phyloP scores from a whole-genome alignment of 2,113 vertebrate species.

The Saccopteryx leptura region DNA sequence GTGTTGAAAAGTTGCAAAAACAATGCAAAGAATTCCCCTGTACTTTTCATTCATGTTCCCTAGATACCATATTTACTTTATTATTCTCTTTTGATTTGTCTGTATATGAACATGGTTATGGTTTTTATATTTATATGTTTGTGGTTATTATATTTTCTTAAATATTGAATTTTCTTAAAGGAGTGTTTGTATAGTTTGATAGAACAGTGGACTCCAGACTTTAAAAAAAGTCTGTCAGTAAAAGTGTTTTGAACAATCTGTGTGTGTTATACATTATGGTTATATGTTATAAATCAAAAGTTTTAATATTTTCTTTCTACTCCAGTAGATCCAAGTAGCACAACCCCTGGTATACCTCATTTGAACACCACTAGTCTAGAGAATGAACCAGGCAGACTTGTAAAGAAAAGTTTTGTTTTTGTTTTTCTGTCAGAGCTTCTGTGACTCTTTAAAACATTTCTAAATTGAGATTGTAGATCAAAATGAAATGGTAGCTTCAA shows the following conservation, averaged over 20 bases:
- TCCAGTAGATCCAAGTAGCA: conserved; percentile 21
- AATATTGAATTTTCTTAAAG: conserved; percentile 31
- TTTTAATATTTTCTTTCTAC: conserved; percentile 50
- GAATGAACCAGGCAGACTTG: not conserved
- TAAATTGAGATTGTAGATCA: conserved; percentile 48
- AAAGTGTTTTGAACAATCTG: conserved; percentile 56
- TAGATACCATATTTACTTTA: conserved; percentile 8
- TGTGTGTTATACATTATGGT: not conserved
- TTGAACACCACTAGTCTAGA: not conserved
- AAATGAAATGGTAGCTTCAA: conserved; percentile 21
- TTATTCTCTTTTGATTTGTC: not conserved
- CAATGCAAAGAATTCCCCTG: conserved; percentile 32
- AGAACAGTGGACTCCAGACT: conserved; percentile 12
- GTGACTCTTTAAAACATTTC: conserved; percentile 60
- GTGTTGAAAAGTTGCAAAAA: conserved; percentile 66
- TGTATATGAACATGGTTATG: conserved; percentile 12
- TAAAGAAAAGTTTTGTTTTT: not conserved
- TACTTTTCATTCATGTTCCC: conserved; percentile 31
- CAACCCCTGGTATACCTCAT: not conserved
- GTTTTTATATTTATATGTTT: conserved; percentile 39
- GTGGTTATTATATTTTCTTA: not conserved
- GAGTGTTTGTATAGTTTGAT: not conserved
- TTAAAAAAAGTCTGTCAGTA: not conserved
- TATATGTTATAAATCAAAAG: conserved; percentile 39
- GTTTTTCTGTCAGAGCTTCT: not conserved